Percentiles rank a stretch among this genome's conserved stretches.
Evolutionary conservation across 1,140 invertebrate genomes (phyloP).

Genomic region (Glomeris maerens): DNA sequence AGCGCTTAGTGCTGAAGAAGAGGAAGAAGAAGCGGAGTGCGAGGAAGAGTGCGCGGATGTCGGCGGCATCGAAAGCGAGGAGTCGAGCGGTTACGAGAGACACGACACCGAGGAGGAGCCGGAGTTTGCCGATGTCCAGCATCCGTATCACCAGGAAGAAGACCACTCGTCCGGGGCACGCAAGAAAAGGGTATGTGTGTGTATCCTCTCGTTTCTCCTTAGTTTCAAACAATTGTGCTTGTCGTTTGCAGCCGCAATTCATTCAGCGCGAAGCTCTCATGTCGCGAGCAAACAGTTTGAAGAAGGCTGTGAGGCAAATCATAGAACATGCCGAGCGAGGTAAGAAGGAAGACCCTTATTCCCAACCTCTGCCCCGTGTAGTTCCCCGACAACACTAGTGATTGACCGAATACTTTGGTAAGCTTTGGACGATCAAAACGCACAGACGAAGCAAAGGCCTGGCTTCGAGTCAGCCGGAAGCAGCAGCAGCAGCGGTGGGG

Average conservation of each 20-base stretch:
- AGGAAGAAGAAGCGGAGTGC: conserved; percentile 21
- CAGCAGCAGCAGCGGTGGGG: no score
- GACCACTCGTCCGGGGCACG: conserved; percentile 1
- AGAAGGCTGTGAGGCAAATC: conserved; percentile 66
- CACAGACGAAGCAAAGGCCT: conserved; percentile 28
- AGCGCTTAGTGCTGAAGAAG: conserved; percentile 14
- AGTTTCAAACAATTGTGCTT: no score
- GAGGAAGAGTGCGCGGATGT: conserved; percentile 8
- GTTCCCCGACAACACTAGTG: no score
- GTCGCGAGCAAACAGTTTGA: conserved; percentile 61
- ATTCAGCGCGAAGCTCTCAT: conserved; percentile 37
- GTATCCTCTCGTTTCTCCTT: no score
- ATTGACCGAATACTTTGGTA: no score
- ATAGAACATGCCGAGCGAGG: conserved; percentile 62
- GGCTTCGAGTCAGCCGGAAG: no score
- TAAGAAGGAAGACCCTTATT: conserved; percentile 15
- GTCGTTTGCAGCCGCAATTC: conserved; percentile 21
- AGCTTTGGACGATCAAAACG: conserved; percentile 39
- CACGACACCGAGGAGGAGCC: conserved; percentile 40
- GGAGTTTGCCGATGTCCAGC: no score
- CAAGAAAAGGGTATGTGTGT: conserved; percentile 13
- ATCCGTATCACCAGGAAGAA: no score
- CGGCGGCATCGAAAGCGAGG: conserved; percentile 3
- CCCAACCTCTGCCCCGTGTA: no score
- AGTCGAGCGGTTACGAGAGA: conserved; percentile 9